phyloP scores from a whole-genome alignment of 1,140 invertebrate species.

The Bombus waltoni region DNA sequence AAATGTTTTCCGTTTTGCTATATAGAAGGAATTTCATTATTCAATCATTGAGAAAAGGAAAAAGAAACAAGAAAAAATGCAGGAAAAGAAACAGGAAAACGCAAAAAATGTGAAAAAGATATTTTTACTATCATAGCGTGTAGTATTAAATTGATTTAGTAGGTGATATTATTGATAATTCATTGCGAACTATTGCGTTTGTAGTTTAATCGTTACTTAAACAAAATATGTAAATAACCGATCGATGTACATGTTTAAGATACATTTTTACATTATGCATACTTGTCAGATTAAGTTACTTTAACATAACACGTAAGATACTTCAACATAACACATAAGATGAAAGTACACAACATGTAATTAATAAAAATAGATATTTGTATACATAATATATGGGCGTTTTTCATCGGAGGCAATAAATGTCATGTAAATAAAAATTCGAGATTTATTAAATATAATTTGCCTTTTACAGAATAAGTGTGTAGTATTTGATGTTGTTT shows the following conservation, averaged over 20 bases:
- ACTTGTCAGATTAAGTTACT: neutral
- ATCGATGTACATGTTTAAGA: constrained; percentile 3
- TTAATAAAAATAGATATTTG: constrained; percentile 35
- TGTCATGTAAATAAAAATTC: constrained; percentile 37
- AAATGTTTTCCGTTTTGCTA: neutral
- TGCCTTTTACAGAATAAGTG: neutral
- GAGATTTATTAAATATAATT: constrained; percentile 28
- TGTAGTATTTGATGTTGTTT: neutral
- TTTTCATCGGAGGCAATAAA: neutral
- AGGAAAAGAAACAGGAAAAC: neutral
- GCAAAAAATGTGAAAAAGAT: neutral
- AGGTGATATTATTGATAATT: neutral
- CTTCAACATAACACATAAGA: neutral
- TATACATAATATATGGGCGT: constrained; percentile 9
- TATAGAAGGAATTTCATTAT: neutral
- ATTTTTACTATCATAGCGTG: neutral
- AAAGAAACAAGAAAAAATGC: neutral
- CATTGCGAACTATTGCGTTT: neutral
- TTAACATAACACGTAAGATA: neutral
- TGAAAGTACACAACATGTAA: constrained; percentile 28
- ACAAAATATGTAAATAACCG: neutral
- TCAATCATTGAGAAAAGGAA: neutral
- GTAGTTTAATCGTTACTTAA: neutral
- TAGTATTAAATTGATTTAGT: neutral
- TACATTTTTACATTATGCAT: constrained; percentile 1